phyloP scores from a whole-genome alignment of 2,113 vertebrate genomes.

The Lagopus muta region DNA sequence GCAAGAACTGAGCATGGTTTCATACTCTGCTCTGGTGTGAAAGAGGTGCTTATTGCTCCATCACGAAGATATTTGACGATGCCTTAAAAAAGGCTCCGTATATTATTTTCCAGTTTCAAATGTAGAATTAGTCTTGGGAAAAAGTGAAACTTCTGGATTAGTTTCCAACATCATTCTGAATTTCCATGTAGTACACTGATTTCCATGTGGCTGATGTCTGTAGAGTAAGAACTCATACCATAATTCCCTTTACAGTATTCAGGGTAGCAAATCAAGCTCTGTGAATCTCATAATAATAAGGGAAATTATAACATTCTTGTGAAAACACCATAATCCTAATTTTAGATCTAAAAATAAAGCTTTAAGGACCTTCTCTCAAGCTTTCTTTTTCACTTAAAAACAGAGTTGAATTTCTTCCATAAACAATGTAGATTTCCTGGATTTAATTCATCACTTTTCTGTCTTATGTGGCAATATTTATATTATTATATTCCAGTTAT shows the following conservation, averaged over 20 bases:
- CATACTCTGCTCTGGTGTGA: not conserved
- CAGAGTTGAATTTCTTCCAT: not conserved
- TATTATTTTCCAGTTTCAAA: not conserved
- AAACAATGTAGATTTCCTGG: accelerated
- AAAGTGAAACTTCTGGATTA: not conserved
- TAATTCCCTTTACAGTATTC: not conserved
- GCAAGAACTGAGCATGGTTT: not conserved
- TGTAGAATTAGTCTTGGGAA: not conserved
- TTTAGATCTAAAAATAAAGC: not conserved
- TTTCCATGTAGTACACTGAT: not conserved
- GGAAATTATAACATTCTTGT: not conserved
- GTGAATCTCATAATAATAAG: not conserved
- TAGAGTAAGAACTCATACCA: not conserved
- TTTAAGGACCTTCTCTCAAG: not conserved
- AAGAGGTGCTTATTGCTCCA: not conserved
- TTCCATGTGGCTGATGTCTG: accelerated
- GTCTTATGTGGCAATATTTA: not conserved
- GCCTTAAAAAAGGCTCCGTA: not conserved
- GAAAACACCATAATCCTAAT: not conserved
- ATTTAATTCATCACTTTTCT: not conserved
- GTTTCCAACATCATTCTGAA: not conserved
- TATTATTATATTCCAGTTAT: too few species aligned
- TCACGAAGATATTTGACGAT: not conserved
- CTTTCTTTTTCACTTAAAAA: not conserved
- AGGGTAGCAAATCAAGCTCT: not conserved